Percentiles rank a stretch among this genome's conserved stretches.
Conservation (phyloP, 2,888 invertebrate genomes). For the Bellardia pandia region DNA sequence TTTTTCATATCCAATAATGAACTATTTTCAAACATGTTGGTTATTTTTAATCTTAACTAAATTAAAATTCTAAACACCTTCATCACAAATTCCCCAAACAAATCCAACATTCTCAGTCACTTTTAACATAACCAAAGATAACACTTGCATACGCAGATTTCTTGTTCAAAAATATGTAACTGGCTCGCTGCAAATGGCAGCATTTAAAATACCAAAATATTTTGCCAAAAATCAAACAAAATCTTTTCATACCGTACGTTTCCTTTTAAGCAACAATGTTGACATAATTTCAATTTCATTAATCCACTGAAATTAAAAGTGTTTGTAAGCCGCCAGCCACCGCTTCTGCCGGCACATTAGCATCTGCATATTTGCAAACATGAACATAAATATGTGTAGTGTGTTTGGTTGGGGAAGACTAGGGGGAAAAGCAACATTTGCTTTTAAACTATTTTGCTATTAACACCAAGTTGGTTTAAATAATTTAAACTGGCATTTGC, state of each 20-base stretch:
- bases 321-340: constrained; percentile 44
- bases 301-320: constrained; percentile 68
- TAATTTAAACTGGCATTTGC: constrained; percentile 66
- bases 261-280: constrained; percentile 52
- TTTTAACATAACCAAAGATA: constrained; percentile 26
- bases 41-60: not conserved
- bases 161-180: constrained; percentile 19
- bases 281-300: constrained; percentile 61
- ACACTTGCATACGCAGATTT: constrained; percentile 20
- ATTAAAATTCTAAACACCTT: constrained; percentile 27
- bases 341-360: constrained; percentile 10
- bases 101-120: constrained; percentile 1
- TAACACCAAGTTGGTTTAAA: constrained; percentile 60
- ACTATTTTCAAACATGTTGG: not conserved
- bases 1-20: not conserved
- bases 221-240: constrained; percentile 10
- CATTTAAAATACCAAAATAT: constrained; percentile 56
- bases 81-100: constrained; percentile 1
- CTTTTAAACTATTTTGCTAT: constrained; percentile 56
- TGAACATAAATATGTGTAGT: not conserved
- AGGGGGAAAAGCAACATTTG: constrained; percentile 35
- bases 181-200: constrained; percentile 28
- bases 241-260: not conserved
- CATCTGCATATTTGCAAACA: constrained; percentile 9
- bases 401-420: not conserved